phyloP scores from a whole-genome alignment of 2,113 vertebrate species.

The Erythrocercus mccallii region DNA sequence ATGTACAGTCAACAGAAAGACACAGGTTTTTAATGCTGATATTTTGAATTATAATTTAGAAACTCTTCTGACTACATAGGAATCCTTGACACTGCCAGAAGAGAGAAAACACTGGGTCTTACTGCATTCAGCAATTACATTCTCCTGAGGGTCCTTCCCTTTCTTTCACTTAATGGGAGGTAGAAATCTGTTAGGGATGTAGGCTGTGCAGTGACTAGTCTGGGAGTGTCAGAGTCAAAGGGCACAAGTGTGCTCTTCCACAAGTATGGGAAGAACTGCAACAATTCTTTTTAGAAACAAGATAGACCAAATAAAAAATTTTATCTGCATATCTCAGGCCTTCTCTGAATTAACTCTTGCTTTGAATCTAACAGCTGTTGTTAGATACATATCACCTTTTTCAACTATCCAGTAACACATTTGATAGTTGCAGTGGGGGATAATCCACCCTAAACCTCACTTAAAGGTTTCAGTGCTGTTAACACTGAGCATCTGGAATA shows the following conservation, averaged over 20 bases:
- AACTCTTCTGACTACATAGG: background rate
- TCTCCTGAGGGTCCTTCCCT: background rate
- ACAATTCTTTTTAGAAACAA: background rate
- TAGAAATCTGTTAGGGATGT: background rate
- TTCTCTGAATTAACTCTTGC: background rate
- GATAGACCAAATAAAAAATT: background rate
- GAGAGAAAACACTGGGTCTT: background rate
- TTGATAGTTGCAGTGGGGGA: background rate
- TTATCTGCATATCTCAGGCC: background rate
- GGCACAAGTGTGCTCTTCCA: background rate
- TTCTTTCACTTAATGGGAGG: background rate
- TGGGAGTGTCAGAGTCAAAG: background rate
- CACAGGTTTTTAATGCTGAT: background rate
- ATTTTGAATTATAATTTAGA: background rate
- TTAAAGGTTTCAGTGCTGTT: background rate
- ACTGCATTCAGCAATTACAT: background rate
- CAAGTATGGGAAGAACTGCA: background rate
- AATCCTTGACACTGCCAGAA: background rate
- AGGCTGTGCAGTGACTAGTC: background rate
- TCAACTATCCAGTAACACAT: background rate
- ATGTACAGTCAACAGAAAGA: background rate
- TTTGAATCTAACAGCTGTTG: background rate
- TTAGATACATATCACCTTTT: background rate
- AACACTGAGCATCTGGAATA: background rate
- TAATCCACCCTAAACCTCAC: background rate